Conservation (phyloP, 2,888 invertebrate species). For the Mythimna impura region DNA sequence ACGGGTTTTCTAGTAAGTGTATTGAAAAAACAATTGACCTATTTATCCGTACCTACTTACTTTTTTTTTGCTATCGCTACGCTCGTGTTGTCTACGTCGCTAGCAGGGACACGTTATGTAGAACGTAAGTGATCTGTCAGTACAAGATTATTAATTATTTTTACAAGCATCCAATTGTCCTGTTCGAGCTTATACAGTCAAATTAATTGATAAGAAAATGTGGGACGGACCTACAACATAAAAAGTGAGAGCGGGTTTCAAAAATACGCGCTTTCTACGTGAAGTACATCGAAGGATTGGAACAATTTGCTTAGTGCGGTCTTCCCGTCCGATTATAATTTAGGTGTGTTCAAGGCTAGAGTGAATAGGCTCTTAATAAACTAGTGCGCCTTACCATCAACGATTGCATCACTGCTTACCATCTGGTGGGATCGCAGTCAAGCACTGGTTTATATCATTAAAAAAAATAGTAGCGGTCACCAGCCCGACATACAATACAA, state of each 20-base stretch:
- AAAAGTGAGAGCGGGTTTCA: not conserved
- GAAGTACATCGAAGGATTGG: no score
- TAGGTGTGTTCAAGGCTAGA: no score
- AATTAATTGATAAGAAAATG: slow-evolving; percentile 47
- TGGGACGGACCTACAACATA: slow-evolving; percentile 1
- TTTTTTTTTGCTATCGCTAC: slow-evolving; percentile 42
- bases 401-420: no score
- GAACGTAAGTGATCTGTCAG: slow-evolving; percentile 60
- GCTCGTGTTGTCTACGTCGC: slow-evolving; percentile 52
- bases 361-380: no score
- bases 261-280: no score
- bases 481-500: no score
- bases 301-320: no score
- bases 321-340: no score
- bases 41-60: not conserved
- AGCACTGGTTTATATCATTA: no score
- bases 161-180: slow-evolving; percentile 60
- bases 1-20: no score
- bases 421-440: no score
- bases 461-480: not conserved
- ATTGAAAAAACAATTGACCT: not conserved
- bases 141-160: slow-evolving; percentile 68
- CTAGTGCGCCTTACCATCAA: no score
- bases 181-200: slow-evolving; percentile 29
- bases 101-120: slow-evolving; percentile 66